Evolutionary conservation across 2,888 invertebrate species (phyloP).

Genomic region (Tachina grossa): DNA sequence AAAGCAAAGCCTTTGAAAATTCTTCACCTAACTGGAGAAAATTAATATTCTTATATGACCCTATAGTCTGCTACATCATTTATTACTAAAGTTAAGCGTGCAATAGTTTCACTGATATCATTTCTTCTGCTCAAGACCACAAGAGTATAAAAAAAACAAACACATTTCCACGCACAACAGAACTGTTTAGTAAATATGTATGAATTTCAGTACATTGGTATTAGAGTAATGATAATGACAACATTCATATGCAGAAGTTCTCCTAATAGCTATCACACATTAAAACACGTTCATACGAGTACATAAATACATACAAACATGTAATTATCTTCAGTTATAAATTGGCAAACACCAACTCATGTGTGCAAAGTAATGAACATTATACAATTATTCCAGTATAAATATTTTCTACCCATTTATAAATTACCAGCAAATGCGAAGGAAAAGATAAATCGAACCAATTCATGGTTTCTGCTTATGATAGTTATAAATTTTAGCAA

Average conservation of each 20-base stretch:
- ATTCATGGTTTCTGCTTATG: slow-evolving; percentile 61
- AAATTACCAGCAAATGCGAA: slow-evolving; percentile 54
- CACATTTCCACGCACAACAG: slow-evolving; percentile 11
- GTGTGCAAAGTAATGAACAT: background rate
- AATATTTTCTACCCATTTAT: slow-evolving; percentile 37
- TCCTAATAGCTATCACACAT: slow-evolving; percentile 16
- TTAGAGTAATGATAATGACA: slow-evolving; percentile 38
- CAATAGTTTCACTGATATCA: background rate
- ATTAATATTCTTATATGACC: background rate
- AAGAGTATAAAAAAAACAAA: background rate
- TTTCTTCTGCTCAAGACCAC: background rate
- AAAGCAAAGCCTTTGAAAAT: too few relatives aligned
- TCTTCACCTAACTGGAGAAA: too few relatives aligned
- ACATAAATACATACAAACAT: background rate
- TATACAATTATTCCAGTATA: slow-evolving; percentile 14
- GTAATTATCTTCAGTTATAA: slow-evolving; percentile 54
- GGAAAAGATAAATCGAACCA: slow-evolving; percentile 63
- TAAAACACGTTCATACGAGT: background rate
- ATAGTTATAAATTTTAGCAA: slow-evolving; percentile 59
- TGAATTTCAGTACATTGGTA: slow-evolving; percentile 20
- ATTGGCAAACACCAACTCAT: slow-evolving; percentile 26
- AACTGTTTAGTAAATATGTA: slow-evolving; percentile 14
- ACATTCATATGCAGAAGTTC: slow-evolving; percentile 56
- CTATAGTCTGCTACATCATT: background rate
- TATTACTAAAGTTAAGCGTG: background rate